A percentile compares a stretch with the other conserved stretches of the same genome.
Evolutionary conservation across 2,113 vertebrate genomes (phyloP).

Genomic region (Tragelaphus buxtoni): DNA sequence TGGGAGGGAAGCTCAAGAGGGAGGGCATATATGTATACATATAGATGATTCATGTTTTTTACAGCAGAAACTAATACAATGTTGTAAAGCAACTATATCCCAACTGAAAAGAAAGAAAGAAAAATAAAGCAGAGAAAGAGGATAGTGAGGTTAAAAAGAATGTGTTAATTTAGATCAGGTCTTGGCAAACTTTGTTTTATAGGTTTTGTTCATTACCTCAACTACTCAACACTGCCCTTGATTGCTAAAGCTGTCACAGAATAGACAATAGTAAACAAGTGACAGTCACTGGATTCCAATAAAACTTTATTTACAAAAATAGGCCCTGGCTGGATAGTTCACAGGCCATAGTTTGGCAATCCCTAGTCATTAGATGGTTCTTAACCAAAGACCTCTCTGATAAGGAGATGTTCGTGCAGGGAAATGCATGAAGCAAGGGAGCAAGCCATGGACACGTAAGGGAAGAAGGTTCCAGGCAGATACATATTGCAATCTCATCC

Average conservation of each 20-base stretch:
- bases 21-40: background rate
- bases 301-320: background rate
- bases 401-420: background rate
- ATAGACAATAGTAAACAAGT: background rate
- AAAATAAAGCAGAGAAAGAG: background rate
- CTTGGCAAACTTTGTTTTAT: background rate
- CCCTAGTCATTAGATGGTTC: background rate
- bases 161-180: background rate
- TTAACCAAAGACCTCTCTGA: background rate
- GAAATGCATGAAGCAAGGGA: background rate
- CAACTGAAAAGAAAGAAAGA: background rate
- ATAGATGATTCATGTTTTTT: background rate
- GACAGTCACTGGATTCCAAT: background rate
- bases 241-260: background rate
- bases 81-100: background rate
- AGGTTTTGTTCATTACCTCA: background rate
- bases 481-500: background rate
- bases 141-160: background rate
- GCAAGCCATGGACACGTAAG: background rate
- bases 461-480: background rate
- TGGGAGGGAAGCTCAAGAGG: background rate
- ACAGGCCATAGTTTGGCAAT: background rate
- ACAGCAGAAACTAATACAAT: background rate
- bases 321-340: background rate
- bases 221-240: background rate